Percentiles rank a stretch among this genome's conserved stretches.
Conservation (phyloP, 1,140 invertebrate species). For the Dendroctonus ponderosae region DNA sequence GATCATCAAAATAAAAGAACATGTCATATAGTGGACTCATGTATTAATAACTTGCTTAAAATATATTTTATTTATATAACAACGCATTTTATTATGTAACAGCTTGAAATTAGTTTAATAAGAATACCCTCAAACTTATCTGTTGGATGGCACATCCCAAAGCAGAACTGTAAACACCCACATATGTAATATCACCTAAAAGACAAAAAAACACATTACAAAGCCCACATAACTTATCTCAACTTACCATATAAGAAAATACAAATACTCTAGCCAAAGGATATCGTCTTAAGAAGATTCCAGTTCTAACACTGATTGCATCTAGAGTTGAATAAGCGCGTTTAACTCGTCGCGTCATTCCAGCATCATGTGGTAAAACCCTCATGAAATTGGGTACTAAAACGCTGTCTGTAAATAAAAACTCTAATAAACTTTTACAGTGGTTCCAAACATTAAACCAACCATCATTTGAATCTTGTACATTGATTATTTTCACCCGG, state of each 20-base stretch:
- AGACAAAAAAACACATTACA: slow-evolving; percentile 15
- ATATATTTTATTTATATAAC: slow-evolving; percentile 19
- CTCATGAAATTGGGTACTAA: slow-evolving; percentile 70
- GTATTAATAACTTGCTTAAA: slow-evolving; percentile 6
- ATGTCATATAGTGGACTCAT: background rate
- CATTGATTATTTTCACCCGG: slow-evolving; percentile 53
- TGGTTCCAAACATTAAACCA: slow-evolving; percentile 28
- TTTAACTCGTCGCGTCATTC: slow-evolving; percentile 75
- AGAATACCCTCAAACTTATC: slow-evolving; percentile 19
- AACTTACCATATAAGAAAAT: slow-evolving; percentile 62
- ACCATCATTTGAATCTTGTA: slow-evolving; percentile 69
- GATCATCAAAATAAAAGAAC: slow-evolving; percentile 1
- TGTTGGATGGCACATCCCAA: slow-evolving; percentile 41
- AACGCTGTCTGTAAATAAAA: slow-evolving; percentile 57
- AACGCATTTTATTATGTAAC: slow-evolving; percentile 8
- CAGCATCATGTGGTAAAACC: slow-evolving; percentile 75
- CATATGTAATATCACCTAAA: slow-evolving; percentile 65
- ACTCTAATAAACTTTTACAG: slow-evolving; percentile 37
- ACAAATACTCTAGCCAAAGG: slow-evolving; percentile 77
- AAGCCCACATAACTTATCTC: background rate
- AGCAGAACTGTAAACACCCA: slow-evolving; percentile 71
- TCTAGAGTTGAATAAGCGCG: slow-evolving; percentile 76
- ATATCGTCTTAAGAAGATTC: slow-evolving; percentile 77
- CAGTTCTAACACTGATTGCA: slow-evolving; percentile 72
- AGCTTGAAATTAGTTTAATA: slow-evolving; percentile 8